Evolutionary conservation across 2,888 invertebrate species (phyloP), one percentile per base, ranked within the genome.

Genomic region (Tuberolachnus salignus): DNA sequence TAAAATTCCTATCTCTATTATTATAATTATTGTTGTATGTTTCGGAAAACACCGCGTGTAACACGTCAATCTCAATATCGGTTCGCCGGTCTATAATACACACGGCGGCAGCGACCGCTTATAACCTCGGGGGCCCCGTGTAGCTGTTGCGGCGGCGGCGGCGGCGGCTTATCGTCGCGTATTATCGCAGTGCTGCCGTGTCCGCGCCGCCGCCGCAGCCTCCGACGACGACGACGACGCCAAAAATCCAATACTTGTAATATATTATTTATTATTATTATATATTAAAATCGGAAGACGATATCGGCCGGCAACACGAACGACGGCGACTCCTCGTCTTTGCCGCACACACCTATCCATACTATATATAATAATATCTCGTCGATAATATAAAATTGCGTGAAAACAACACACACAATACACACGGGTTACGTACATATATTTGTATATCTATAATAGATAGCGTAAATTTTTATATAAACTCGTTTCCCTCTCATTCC

Each of bases 61-160:
- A 69, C 46, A 26, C 46, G 59, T 72, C 61, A 49, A 72, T 57
- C 71, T 46, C 13, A 13, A 34, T 34, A 34, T 34, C 34, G 34
- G 6, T 34, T 34, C 34, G 34, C 6, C 34, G 34, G 34, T 34
- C 34, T n/a, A 6, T 34, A 3, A 6, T 6, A 34, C 34, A 34
- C 57, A 57, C 57, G 19, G 11, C 26, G n/a, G 26, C 13, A 14
- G 26, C n/a, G 49, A 16, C 14, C 23, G n/a, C 26, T n/a, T 46
- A 57, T 46, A 59, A 26, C 59, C 71, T 49, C 71, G 59, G 71
- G 71, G 46, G 19, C 46, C 46, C 23, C 49, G 46, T 59, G 11
- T 34, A 19, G 23, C 8, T 8, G 3, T 16, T n/a, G 16, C 10
- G 4, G 19, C 9, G 44, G 44, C 23, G 6, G 3, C 16, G n/a